Evolutionary conservation across 2,113 vertebrate genomes (phyloP).

Genomic region (Pogona vitticeps): DNA sequence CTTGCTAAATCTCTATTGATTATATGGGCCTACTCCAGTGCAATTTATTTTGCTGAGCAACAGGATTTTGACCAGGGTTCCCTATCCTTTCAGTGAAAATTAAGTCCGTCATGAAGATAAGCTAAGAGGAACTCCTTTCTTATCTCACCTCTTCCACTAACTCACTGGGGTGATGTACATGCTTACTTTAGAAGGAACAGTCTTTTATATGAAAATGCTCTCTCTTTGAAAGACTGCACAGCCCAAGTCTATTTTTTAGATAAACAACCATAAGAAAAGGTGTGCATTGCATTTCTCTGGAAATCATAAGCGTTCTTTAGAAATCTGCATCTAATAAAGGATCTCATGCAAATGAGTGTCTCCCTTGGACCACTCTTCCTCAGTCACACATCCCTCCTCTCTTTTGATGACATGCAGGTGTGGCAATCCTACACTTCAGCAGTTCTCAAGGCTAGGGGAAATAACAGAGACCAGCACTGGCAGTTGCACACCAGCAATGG

Average conservation of each 20-base stretch:
- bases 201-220: background rate
- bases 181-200: background rate
- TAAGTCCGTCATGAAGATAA: background rate
- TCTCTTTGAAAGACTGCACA: background rate
- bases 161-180: background rate
- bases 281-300: background rate
- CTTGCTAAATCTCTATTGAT: too few relatives aligned
- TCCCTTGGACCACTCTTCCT: background rate
- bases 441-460: background rate
- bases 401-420: background rate
- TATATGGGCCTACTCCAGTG: too few relatives aligned
- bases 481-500: background rate
- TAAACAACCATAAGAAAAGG: too few relatives aligned
- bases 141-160: background rate
- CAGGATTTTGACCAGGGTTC: background rate
- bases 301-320: background rate
- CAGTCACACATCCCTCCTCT: too few relatives aligned
- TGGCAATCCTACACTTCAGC: background rate
- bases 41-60: background rate
- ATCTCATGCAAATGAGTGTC: background rate
- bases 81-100: background rate
- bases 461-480: background rate
- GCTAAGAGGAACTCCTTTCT: background rate
- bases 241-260: too few relatives aligned
- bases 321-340: background rate